Evolutionary conservation across 2,888 invertebrate genomes (phyloP).

Genomic region (Serrognathus titanus): DNA sequence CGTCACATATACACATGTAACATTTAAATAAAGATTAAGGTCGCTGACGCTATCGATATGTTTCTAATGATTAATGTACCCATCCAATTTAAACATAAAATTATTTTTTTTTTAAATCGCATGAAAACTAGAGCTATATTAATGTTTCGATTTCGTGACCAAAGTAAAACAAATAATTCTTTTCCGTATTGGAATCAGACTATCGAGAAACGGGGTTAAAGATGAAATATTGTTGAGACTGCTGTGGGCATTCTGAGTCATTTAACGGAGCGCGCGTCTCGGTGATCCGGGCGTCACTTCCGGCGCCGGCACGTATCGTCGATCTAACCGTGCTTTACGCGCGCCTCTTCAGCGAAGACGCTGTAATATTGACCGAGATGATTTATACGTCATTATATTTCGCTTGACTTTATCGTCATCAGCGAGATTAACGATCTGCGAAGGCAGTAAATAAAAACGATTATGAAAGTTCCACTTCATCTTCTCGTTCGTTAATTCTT

Average conservation of each 20-base stretch:
- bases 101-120: too few relatives aligned
- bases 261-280: slow-evolving; percentile 10
- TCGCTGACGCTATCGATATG: too few relatives aligned
- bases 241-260: slow-evolving; percentile 11
- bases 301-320: neutral
- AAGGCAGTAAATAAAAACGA: neutral
- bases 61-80: too few relatives aligned
- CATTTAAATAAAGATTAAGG: too few relatives aligned
- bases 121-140: too few relatives aligned
- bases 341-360: slow-evolving; percentile 3
- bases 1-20: too few relatives aligned
- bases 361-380: slow-evolving; percentile 13
- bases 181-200: too few relatives aligned
- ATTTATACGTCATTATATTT: slow-evolving; percentile 12
- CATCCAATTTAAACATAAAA: too few relatives aligned
- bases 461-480: neutral
- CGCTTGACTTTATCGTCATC: slow-evolving; percentile 4
- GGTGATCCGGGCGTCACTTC: neutral
- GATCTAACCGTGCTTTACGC: neutral
- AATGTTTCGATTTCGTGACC: too few relatives aligned
- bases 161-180: too few relatives aligned
- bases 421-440: slow-evolving; percentile 6
- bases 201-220: slow-evolving; percentile 1
- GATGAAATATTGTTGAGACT: slow-evolving; percentile 9
- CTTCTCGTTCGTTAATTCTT: neutral